Conservation (phyloP, 2,113 vertebrate species). For the Callospermophilus lateralis region DNA sequence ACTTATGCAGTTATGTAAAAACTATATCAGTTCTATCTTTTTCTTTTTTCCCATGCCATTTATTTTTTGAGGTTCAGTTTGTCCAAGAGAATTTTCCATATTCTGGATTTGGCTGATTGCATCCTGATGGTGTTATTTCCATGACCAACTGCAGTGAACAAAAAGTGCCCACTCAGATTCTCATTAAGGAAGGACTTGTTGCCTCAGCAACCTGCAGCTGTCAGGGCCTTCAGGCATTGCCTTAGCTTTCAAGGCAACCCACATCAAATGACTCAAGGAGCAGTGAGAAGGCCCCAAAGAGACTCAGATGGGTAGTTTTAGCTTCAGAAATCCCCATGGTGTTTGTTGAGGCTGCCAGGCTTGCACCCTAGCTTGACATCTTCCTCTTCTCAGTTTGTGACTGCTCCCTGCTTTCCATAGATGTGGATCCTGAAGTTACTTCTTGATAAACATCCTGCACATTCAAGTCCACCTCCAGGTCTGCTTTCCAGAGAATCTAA, state of each 20-base stretch:
- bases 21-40: not conserved
- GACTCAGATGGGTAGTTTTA: not conserved
- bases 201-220: no score
- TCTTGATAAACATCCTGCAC: no score
- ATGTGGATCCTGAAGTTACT: not conserved
- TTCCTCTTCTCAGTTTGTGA: not conserved
- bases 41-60: not conserved
- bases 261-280: not conserved
- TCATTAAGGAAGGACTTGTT: not conserved
- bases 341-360: not conserved
- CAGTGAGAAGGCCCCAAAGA: not conserved
- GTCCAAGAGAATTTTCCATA: not conserved
- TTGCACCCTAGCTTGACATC: not conserved
- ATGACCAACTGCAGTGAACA: no score
- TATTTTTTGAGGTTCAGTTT: not conserved
- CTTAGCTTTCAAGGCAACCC: no score
- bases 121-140: no score
- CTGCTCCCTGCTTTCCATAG: not conserved
- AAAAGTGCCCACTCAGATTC: not conserved
- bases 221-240: no score
- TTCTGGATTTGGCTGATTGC: not conserved
- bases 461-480: not conserved
- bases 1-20: not conserved
- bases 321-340: no score
- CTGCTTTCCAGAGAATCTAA: not conserved